A percentile compares a stretch with the other conserved stretches of the same genome.
Conservation (phyloP, 23 tunicate genomes). For the Clavelina lepadiformis region DNA sequence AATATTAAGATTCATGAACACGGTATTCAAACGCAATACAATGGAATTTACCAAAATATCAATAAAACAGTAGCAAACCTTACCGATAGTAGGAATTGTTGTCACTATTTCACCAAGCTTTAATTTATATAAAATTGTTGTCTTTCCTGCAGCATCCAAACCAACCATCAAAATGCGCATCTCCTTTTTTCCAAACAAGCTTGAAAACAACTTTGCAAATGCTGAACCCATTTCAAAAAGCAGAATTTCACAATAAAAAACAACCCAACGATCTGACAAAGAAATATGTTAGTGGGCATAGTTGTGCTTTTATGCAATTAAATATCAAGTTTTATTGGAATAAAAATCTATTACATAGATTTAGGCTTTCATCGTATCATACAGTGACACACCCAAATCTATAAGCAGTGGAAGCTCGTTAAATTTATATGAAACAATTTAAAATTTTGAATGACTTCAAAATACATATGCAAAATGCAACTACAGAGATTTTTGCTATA, state of each 20-base stretch:
- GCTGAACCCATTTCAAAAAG: constrained; percentile 1
- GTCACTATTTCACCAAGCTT: constrained; percentile 90
- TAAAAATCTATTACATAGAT: too few species aligned
- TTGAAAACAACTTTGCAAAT: constrained; percentile 11
- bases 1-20: background rate
- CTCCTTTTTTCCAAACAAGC: constrained; percentile 75
- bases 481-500: too few species aligned
- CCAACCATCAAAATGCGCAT: constrained; percentile 93
- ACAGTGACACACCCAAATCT: too few species aligned
- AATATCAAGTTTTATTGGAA: too few species aligned
- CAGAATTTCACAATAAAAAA: background rate
- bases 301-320: too few species aligned
- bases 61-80: background rate
- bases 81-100: constrained; percentile 52
- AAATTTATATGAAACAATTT: too few species aligned
- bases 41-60: too few species aligned
- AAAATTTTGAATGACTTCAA: too few species aligned
- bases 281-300: too few species aligned
- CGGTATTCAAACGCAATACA: background rate
- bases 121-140: constrained; percentile 77
- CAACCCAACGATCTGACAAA: background rate
- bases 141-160: constrained; percentile 94
- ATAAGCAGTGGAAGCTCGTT: too few species aligned
- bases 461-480: too few species aligned
- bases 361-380: too few species aligned